Conservation (phyloP, 1,140 invertebrate genomes). For the Aethina tumida region DNA sequence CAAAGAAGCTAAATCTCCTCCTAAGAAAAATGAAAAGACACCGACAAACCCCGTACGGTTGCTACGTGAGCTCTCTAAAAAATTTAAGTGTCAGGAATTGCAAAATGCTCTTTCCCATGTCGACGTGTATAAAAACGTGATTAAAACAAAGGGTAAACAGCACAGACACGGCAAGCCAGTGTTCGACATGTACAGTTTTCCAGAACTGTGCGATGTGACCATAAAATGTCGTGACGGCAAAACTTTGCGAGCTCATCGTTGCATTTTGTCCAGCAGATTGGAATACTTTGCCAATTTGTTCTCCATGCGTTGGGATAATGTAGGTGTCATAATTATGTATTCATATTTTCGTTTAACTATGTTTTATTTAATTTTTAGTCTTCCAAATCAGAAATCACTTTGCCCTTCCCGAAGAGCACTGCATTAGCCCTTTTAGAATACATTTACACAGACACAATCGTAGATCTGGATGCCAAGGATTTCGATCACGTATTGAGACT, state of each 20-base stretch:
- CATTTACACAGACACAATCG: slow-evolving; percentile 54
- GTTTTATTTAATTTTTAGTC: slow-evolving; percentile 19
- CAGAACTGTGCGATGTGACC: slow-evolving; percentile 50
- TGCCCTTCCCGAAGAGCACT: slow-evolving; percentile 29
- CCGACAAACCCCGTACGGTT: slow-evolving; percentile 41
- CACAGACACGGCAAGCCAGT: slow-evolving; percentile 2
- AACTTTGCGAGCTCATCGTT: slow-evolving; percentile 58
- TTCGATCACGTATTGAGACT: slow-evolving; percentile 52
- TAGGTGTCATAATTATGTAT: slow-evolving; percentile 28
- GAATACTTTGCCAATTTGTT: slow-evolving; percentile 73
- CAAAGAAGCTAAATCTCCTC: slow-evolving; percentile 31
- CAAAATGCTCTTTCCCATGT: slow-evolving; percentile 42
- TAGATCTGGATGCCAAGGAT: slow-evolving; percentile 44
- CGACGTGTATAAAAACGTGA: slow-evolving; percentile 18
- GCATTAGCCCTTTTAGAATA: slow-evolving; percentile 54
- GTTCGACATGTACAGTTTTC: slow-evolving; percentile 33
- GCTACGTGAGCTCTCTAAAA: slow-evolving; percentile 47
- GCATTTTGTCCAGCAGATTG: slow-evolving; percentile 56
- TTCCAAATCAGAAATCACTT: slow-evolving; percentile 15
- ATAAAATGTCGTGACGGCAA: slow-evolving; percentile 48
- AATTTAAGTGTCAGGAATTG: slow-evolving; percentile 38
- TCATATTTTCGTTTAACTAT: slow-evolving; percentile 1
- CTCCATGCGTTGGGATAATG: slow-evolving; percentile 58
- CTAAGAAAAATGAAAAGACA: slow-evolving; percentile 27
- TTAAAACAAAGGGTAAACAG: slow-evolving; percentile 13